Conservation (phyloP, 2,888 invertebrate species). For the Coecobrya sp. region DNA sequence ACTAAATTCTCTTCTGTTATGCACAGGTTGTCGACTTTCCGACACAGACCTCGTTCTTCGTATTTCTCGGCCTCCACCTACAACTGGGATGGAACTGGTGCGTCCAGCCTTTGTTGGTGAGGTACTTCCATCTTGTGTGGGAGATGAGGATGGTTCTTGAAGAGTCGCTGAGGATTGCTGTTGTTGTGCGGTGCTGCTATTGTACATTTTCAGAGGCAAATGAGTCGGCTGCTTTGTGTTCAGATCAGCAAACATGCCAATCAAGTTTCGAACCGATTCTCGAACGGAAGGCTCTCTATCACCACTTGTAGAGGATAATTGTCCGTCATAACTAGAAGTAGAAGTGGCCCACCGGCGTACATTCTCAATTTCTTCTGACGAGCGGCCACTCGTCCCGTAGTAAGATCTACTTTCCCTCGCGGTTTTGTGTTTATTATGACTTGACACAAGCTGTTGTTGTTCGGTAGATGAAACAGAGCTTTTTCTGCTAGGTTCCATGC, state of each 20-base stretch:
- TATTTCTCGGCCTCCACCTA: slow-evolving; percentile 82
- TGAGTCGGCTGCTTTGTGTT: slow-evolving; percentile 66
- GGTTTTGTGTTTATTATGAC: slow-evolving; percentile 32
- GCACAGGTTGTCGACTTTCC: slow-evolving; percentile 83
- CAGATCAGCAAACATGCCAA: slow-evolving; percentile 77
- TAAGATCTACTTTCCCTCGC: slow-evolving; percentile 59
- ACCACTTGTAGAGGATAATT: not conserved
- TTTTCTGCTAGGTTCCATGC: slow-evolving; percentile 67
- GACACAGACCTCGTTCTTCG: slow-evolving; percentile 85
- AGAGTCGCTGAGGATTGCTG: not conserved
- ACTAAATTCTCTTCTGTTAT: slow-evolving; percentile 75
- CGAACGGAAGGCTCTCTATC: slow-evolving; percentile 71
- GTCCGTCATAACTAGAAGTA: slow-evolving; percentile 58
- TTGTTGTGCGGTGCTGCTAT: slow-evolving; percentile 30
- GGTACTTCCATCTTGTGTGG: slow-evolving; percentile 30
- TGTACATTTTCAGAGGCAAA: slow-evolving; percentile 64
- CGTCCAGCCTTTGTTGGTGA: slow-evolving; percentile 79
- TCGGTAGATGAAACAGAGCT: slow-evolving; percentile 68
- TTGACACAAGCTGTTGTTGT: slow-evolving; percentile 50
- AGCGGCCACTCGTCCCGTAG: slow-evolving; percentile 35
- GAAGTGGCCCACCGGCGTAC: slow-evolving; percentile 70
- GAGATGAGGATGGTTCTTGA: not conserved
- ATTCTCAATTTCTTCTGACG: slow-evolving; percentile 69
- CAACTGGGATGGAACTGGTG: slow-evolving; percentile 79
- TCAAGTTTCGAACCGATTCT: slow-evolving; percentile 74